Evolutionary conservation across 2,888 invertebrate species (phyloP), one percentile per base, ranked within the genome.

Genomic region (Lepidonotus clava): DNA sequence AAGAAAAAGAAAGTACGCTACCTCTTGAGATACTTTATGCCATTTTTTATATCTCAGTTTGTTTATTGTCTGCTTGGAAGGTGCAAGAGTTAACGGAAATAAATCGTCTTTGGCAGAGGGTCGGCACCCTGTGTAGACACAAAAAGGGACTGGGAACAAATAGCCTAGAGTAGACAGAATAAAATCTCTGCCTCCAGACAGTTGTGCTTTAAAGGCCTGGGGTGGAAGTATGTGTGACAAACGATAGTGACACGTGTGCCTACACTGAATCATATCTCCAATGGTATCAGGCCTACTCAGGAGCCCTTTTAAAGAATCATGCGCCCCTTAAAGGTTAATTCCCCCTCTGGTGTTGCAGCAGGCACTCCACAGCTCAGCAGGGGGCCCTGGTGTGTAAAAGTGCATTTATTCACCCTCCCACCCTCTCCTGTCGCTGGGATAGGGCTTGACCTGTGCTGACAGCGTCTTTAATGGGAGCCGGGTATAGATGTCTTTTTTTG

Each of bases 221-320:
- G 21, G 38, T 71, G 21, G 38, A 38, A 66, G 8, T 71, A 38
- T 71, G 71, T 71, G 71, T 71, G 71, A 71, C 71, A 71, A 71
- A 18, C 36, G 71, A 71, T 71, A 36, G 38, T 34, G 71, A 71
- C 71, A 71, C 71, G 38, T 71, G 71, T 71, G 36, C 8, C 21
- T n/a, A 18, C 36, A 34, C 71, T 71, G 36, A 71, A 71, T 71
- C 36, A 71, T 71, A 71, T 71, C 71, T 32, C 71, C 71, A 34
- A 34, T 34, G 14, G 34, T 34, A 71, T 71, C 71, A 71, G 1
- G 4, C 14, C 71, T 71, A 71, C 21, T 34, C 71, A 34, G 18
- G 71, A 38, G 38, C 18, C 34, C 71, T 71, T 71, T 71, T 71
- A 71, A 71, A 38, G 71, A 6, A 71, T 71, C 38, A n/a, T n/a